Base-by-base conservation (phyloP, 2,797 vertebrate genomes). In the Alcedo quadribrachys region DNA sequence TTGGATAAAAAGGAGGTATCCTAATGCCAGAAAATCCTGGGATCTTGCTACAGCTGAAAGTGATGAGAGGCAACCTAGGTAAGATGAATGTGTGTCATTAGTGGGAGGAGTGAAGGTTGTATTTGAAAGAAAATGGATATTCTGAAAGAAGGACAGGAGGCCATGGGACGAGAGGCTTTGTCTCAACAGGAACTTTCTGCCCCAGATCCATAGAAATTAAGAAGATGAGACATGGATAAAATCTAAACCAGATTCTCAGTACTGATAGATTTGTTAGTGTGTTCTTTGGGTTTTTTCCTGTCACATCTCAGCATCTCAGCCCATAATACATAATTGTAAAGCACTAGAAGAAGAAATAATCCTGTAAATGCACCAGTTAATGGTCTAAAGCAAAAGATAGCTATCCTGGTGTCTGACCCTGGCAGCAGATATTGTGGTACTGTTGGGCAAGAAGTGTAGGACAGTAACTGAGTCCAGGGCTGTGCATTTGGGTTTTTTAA, bases 401-500 rank as follows among this genome's bases (percentile, higher is more conserved):
- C n/a, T 43, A 13, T 54, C 28, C 51, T 15, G 28, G 22, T 65
- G 51, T 22, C 18, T 25, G 78, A 18, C 5, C 17, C 13, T 33
- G 46, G 8, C 18, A 73, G 55, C 7, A 6, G 82, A 46, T 28
- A 13, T 12, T 2, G 1, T 27, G 50, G 54, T 42, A 11, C 13
- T 2, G 1, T 48, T 15, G 25, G 7, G 46, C 0, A 1, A 80
- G 40, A 45, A 57, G 11, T 2, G 14, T 20, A 20, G 53, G 55
- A 17, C 46, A 50, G 68, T 37, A 13, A 40, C 35, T 6, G 8
- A 48, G 37, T 20, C 12, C 9, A 1, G 3, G 22, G 32, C 40
- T 20, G n/a, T 1, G 10, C 18, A 3, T n/a, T 45, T 0, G 0
- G 7, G 21, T 7, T 11, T 24, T 24, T 51, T 30, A 62, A 24